Conservation (phyloP, 1,140 invertebrate genomes). For the Sycophila sp. region DNA sequence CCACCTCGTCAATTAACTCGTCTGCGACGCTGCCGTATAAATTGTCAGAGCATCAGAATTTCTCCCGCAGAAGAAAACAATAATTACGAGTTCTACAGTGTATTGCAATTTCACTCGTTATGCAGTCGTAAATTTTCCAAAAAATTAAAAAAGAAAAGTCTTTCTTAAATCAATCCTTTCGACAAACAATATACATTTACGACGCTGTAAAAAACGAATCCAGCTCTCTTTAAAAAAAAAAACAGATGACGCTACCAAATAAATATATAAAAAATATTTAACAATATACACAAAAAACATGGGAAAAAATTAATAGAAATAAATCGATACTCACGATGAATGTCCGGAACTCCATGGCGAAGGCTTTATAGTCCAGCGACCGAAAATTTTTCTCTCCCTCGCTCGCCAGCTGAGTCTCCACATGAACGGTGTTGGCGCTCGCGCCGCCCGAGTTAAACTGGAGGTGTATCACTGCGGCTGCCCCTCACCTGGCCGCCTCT, state of each 20-base stretch:
- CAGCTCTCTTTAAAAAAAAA: no score
- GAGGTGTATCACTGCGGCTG: slow-evolving; percentile 57
- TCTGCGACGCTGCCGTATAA: background rate
- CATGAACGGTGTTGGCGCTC: slow-evolving; percentile 9
- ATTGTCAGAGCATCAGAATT: background rate
- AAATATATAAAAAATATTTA: no score
- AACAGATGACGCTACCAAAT: no score
- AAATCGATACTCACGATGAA: slow-evolving; percentile 56
- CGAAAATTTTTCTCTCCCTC: slow-evolving; percentile 13
- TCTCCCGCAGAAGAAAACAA: background rate
- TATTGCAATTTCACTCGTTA: background rate
- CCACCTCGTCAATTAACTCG: background rate
- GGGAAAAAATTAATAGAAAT: slow-evolving; percentile 7
- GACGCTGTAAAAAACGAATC: no score
- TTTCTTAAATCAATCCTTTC: no score
- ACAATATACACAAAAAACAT: background rate
- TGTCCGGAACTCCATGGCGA: slow-evolving; percentile 57
- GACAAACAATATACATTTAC: no score
- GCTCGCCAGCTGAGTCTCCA: slow-evolving; percentile 21
- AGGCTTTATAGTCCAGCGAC: background rate
- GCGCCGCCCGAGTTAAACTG: slow-evolving; percentile 61
- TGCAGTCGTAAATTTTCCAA: background rate
- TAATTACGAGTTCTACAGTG: background rate
- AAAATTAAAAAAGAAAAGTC: background rate
- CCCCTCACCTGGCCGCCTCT: slow-evolving; percentile 19